A percentile compares a stretch with the other conserved stretches of the same genome.
Conservation (phyloP, 2,888 invertebrate genomes). For the Macaria notata region DNA sequence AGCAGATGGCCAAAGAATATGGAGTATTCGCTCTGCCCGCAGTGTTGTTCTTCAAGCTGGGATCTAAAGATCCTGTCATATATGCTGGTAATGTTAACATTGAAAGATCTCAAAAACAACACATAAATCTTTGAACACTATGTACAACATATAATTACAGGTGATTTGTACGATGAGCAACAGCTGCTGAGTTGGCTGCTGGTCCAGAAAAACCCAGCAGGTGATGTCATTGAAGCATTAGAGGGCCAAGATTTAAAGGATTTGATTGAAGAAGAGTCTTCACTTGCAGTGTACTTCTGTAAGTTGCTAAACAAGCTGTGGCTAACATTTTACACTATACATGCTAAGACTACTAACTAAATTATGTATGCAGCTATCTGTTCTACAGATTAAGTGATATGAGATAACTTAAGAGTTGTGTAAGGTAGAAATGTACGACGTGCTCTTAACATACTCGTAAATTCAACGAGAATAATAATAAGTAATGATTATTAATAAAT, state of each 20-base stretch:
- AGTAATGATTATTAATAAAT: too few relatives aligned
- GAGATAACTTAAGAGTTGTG: too few relatives aligned
- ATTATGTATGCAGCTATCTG: slow-evolving; percentile 25
- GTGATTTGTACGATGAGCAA: slow-evolving; percentile 93
- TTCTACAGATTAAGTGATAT: too few relatives aligned
- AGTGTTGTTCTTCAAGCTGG: slow-evolving; percentile 93
- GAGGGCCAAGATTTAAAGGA: slow-evolving; percentile 90
- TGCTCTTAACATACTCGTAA: too few relatives aligned
- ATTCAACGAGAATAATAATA: too few relatives aligned
- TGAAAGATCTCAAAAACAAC: slow-evolving; percentile 7
- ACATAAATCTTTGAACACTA: slow-evolving; percentile 5
- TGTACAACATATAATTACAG: slow-evolving; percentile 59
- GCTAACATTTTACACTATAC: slow-evolving; percentile 28
- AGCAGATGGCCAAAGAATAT: slow-evolving; percentile 91
- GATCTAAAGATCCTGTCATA: slow-evolving; percentile 94
- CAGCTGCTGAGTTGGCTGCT: slow-evolving; percentile 94
- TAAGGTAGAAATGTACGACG: too few relatives aligned
- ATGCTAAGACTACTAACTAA: slow-evolving; percentile 42
- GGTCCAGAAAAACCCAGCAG: slow-evolving; percentile 95
- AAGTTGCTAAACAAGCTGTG: slow-evolving; percentile 74
- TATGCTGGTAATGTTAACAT: slow-evolving; percentile 86
- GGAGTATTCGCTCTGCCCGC: slow-evolving; percentile 96
- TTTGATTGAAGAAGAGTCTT: slow-evolving; percentile 90
- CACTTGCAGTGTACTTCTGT: slow-evolving; percentile 96
- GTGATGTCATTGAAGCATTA: slow-evolving; percentile 94